Evolutionary conservation across 2,797 vertebrate genomes (phyloP).

Genomic region (Cynopterus sphinx): DNA sequence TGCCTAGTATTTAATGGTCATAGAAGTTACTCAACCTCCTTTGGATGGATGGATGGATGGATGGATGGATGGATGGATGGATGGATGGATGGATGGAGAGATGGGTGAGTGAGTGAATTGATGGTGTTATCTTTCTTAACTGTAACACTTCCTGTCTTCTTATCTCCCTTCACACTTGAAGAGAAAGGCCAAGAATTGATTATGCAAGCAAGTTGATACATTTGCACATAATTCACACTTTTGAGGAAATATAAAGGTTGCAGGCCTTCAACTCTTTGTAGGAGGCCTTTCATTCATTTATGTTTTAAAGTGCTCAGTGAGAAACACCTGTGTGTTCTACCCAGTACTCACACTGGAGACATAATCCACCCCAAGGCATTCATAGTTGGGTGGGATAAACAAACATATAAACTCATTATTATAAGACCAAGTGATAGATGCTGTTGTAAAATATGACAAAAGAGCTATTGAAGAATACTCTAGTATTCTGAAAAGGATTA

Average conservation of each 20-base stretch:
- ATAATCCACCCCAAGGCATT: not conserved
- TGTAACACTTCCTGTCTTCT: not conserved
- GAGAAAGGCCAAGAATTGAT: not conserved
- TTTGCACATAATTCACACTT: not conserved
- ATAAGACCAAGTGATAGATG: not conserved
- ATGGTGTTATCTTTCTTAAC: not conserved
- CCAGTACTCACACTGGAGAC: not conserved
- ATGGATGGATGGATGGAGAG: not conserved
- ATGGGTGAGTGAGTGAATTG: not conserved
- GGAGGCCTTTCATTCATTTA: not conserved
- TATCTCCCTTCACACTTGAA: not conserved
- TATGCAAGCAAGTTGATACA: not conserved
- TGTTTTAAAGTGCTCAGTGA: not conserved
- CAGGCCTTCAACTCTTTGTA: not conserved
- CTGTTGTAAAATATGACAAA: not conserved
- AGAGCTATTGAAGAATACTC: not conserved
- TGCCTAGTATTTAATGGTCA: not conserved
- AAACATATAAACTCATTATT: not conserved
- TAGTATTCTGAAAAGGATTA: not conserved
- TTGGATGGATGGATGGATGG: not conserved
- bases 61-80: not conserved
- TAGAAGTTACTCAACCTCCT: not conserved
- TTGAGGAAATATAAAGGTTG: not conserved
- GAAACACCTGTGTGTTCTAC: not conserved
- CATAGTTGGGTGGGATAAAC: not conserved